These are phyloP conservation scores for Enteromius mattozi DNA, from an alignment of 2,797 vertebrate species.

Conservation along the genomic window DNA sequence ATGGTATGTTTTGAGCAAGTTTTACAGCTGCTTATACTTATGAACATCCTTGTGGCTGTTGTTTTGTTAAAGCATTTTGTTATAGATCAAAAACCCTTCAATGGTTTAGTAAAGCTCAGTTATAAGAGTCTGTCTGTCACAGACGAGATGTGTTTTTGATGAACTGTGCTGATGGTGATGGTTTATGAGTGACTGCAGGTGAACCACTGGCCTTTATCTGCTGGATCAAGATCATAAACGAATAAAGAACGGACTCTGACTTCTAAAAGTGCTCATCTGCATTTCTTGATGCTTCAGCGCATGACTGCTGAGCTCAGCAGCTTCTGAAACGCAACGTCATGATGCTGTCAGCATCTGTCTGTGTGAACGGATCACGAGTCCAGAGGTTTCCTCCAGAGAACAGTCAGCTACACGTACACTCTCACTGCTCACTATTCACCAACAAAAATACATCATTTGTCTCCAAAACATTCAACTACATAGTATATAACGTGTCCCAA, in stretches of 20 bases:
- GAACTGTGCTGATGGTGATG: neutral
- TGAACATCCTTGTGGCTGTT: neutral
- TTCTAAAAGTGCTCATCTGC: conserved; percentile 1
- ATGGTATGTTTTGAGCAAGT: neutral
- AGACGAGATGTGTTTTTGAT: neutral
- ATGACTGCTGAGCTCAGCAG: conserved; percentile 15
- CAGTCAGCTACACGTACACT: neutral
- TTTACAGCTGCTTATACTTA: neutral
- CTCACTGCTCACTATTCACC: neutral
- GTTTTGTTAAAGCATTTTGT: neutral
- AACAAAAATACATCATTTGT: no score
- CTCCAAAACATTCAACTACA: no score
- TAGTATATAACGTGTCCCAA: neutral
- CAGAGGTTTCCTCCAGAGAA: neutral
- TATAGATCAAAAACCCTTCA: neutral
- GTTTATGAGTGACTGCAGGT: neutral
- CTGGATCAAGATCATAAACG: conserved; percentile 6
- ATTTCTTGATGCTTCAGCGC: neutral
- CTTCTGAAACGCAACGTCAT: neutral
- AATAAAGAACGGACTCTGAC: neutral
- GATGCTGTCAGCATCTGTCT: neutral
- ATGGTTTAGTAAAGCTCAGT: neutral
- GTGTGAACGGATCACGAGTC: neutral
- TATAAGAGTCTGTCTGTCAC: neutral
- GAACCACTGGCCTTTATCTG: neutral